Percentiles rank a stretch among this genome's conserved stretches.
These are phyloP conservation scores for Gobio occitaniae DNA, from an alignment of 2,797 vertebrate genomes.

Conservation along the genomic window DNA sequence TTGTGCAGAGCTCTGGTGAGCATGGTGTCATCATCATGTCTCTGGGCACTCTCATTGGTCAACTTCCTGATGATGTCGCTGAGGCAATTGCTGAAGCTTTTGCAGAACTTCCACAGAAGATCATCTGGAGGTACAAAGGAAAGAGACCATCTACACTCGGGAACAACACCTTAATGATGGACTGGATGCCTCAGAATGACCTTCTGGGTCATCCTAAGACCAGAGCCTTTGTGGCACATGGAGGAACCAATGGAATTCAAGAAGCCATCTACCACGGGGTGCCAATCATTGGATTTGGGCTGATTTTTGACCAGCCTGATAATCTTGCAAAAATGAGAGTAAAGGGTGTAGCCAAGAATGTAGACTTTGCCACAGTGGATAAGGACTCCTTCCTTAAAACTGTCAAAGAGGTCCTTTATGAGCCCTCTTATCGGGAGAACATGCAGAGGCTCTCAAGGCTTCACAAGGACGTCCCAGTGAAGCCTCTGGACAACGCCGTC, in stretches of 20 bases:
- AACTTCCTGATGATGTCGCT: constrained; percentile 53
- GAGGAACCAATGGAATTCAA: constrained; percentile 66
- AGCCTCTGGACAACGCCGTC: constrained; percentile 60
- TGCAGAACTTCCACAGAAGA: constrained; percentile 64
- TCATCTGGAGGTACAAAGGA: constrained; percentile 63
- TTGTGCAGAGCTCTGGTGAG: constrained; percentile 66
- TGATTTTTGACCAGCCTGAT: constrained; percentile 66
- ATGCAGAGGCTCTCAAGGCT: constrained; percentile 66
- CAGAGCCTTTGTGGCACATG: constrained; percentile 64
- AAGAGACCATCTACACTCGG: constrained; percentile 54
- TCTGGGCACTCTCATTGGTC: constrained; percentile 59
- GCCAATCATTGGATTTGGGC: constrained; percentile 61
- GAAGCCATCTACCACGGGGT: constrained; percentile 66
- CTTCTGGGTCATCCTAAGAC: constrained; percentile 65
- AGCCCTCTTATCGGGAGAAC: constrained; percentile 61
- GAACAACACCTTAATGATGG: constrained; percentile 65
- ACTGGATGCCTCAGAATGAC: constrained; percentile 69
- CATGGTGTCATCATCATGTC: constrained; percentile 71
- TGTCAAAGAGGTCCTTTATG: constrained; percentile 58
- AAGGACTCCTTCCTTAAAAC: constrained; percentile 54
- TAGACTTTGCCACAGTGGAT: constrained; percentile 54
- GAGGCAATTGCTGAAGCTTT: constrained; percentile 62
- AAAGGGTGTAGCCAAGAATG: constrained; percentile 56
- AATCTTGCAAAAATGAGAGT: constrained; percentile 61
- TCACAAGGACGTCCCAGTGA: constrained; percentile 61